Base-by-base conservation (phyloP, 2,888 invertebrate genomes). In the Eristalis arbustorum region DNA sequence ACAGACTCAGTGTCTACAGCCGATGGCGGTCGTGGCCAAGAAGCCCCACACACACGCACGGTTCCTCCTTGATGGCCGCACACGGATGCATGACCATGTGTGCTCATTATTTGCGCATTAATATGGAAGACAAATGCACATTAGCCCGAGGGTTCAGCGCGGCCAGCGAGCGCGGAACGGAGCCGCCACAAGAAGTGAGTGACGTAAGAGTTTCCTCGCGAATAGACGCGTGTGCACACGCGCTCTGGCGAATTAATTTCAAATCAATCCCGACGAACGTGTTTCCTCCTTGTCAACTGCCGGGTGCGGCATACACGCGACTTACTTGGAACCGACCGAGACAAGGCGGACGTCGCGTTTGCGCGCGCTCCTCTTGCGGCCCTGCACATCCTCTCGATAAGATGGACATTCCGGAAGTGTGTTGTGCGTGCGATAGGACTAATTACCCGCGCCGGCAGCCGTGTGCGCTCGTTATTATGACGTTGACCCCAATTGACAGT, bases 81-180 rank as follows among this genome's bases (percentile, higher is more conserved):
- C 72, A 64, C 76, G 84, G 80, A 84, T 80, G 75, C 72, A 63
- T 67, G 40, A 49, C 59, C 59, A 59, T 59, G 64, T 78, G 77
- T 61, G 84, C 77, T 78, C 82, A 82, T 85, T 85, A 85, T 82
- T 74, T 78, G 74, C 28, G 68, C 77, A 85, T 82, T 85, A 85
- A 71, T 66, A 85, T 82, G 85, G 77, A 77, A 81, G 77, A 71
- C 79, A 57, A 66, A 66, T 71, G 66, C 66, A 63, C 23, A 37
- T 62, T 73, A 73, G 84, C 63, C 67, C 67, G 31, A 40, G 61
- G 76, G 72, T 72, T 62, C 68, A 11, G 8, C 56, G 62, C 31
- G 31, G 31, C 18, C 31, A 57, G 18, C 18, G 37, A 2, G 34
- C 10, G 34, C 13, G 13, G 37, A 37, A 37, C 37, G 37, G 37